These are phyloP conservation scores for Discoglossus pictus DNA, from an alignment of 2,797 vertebrate genomes.

Conservation along the genomic window DNA sequence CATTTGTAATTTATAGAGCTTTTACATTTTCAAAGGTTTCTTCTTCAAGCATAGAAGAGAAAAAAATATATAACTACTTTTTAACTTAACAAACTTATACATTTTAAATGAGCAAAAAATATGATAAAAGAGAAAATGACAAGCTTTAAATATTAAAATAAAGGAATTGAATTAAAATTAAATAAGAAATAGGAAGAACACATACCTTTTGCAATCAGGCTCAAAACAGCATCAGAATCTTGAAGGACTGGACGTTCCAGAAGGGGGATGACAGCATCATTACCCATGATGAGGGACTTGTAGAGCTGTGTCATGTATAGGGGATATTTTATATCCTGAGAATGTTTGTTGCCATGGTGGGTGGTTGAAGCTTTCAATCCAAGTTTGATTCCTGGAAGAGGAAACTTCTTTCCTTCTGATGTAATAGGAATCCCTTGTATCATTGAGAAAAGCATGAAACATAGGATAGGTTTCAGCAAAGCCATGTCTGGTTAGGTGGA, in stretches of 20 bases:
- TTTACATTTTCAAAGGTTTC: too few relatives aligned
- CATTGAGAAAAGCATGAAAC: neutral
- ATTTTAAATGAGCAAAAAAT: too few relatives aligned
- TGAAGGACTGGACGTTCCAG: constrained; percentile 9
- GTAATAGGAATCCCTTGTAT: neutral
- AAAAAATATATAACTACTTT: neutral
- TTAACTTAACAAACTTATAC: neutral
- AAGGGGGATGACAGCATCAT: neutral
- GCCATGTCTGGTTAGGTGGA: too few relatives aligned
- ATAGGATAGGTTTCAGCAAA: constrained; percentile 1
- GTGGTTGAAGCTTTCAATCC: neutral
- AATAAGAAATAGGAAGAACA: neutral
- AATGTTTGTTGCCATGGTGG: neutral
- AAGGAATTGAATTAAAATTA: neutral
- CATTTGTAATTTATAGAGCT: too few relatives aligned
- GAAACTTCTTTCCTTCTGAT: neutral
- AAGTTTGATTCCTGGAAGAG: neutral
- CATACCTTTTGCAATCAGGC: constrained; percentile 30
- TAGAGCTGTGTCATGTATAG: constrained; percentile 37
- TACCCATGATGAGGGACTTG: constrained; percentile 5
- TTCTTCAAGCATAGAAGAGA: too few relatives aligned
- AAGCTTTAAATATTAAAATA: too few relatives aligned
- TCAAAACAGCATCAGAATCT: constrained; percentile 33
- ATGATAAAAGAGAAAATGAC: too few relatives aligned
- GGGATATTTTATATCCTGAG: constrained; percentile 3